Conservation (phyloP, 2,888 invertebrate genomes). For the Ctena decussata region DNA sequence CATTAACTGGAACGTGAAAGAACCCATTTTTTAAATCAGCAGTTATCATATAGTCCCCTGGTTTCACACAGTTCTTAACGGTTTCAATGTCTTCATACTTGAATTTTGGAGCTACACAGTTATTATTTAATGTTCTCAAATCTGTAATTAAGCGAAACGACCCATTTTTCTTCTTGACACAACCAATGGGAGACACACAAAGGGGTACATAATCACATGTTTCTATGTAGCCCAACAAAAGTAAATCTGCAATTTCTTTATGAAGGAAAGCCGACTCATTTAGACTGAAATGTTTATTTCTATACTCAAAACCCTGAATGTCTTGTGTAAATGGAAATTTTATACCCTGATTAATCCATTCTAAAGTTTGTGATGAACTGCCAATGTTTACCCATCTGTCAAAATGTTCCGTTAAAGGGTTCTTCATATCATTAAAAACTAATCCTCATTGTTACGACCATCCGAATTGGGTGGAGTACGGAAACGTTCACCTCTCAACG, state of each 20-base stretch:
- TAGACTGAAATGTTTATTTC: not conserved
- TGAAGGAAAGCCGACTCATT: not conserved
- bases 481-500: no score
- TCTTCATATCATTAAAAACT: not conserved
- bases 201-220: not conserved
- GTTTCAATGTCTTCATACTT: constrained; percentile 53
- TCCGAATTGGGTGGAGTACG: not conserved
- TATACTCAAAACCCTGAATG: not conserved
- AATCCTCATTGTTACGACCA: not conserved
- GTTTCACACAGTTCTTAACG: constrained; percentile 23
- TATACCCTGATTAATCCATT: not conserved
- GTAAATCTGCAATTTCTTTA: not conserved
- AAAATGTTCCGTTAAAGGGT: not conserved
- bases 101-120: not conserved
- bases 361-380: not conserved
- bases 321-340: not conserved
- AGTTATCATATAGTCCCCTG: constrained; percentile 23
- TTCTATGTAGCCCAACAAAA: not conserved
- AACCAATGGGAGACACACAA: not conserved
- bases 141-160: not conserved
- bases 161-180: not conserved
- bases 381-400: not conserved
- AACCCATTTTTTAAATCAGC: constrained; percentile 45
- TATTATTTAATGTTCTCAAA: not conserved
- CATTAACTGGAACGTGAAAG: constrained; percentile 32